A percentile compares a stretch with the other conserved stretches of the same genome.
Conservation (phyloP, 2,113 vertebrate species). For the Hystrix brachyura region DNA sequence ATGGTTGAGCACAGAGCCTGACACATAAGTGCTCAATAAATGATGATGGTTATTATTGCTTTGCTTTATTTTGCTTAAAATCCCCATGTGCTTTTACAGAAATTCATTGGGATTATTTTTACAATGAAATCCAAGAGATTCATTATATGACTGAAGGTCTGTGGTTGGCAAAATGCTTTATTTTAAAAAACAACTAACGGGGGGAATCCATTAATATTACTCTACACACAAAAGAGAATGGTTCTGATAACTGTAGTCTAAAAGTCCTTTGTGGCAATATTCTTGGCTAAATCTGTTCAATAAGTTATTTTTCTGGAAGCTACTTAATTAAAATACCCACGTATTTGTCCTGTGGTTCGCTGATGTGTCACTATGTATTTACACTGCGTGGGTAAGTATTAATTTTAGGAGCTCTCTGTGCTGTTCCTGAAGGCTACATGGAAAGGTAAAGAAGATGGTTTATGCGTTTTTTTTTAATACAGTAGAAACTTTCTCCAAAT, state of each 20-base stretch:
- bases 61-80: slow-evolving; percentile 52
- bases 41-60: not conserved
- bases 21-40: slow-evolving; percentile 14
- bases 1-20: not conserved
- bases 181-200: slow-evolving; percentile 22
- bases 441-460: not conserved
- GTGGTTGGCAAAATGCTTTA: not conserved
- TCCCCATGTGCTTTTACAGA: slow-evolving; percentile 12
- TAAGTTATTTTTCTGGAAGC: slow-evolving; percentile 8
- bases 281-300: not conserved
- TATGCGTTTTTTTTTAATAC: not conserved
- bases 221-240: slow-evolving; percentile 16
- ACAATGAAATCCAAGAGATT: slow-evolving; percentile 20
- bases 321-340: not conserved
- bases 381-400: not conserved
- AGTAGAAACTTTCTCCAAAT: slow-evolving; percentile 4
- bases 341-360: not conserved
- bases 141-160: slow-evolving; percentile 9
- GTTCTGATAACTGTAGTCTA: not conserved
- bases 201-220: not conserved
- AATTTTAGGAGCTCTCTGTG: slow-evolving; percentile 29
- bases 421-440: not conserved
- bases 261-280: slow-evolving; percentile 2
- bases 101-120: slow-evolving; percentile 38
- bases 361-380: not conserved